Evolutionary conservation across 2,797 vertebrate genomes (phyloP), one percentile per base, ranked within the genome.

Genomic region (Acipenser ruthenus): DNA sequence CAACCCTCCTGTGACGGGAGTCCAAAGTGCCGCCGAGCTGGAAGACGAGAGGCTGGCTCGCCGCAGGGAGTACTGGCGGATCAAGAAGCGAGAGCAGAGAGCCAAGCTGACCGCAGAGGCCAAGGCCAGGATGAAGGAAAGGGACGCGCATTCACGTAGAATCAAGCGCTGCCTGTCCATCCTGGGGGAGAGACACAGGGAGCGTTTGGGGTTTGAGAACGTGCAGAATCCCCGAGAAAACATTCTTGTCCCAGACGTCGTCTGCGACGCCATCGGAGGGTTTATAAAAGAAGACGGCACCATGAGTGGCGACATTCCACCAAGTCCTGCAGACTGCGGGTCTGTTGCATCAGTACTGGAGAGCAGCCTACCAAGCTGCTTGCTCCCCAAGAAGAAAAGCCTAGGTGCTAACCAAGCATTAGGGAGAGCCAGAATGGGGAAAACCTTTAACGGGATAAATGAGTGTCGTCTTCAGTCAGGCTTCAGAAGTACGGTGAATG

Each of bases 211-310:
- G 15, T 65, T 62, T 52, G 66, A 67, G 60, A 72, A 65, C 13
- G 49, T 60, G 6, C 52, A 64, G 0, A 83, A 81, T 7, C 66
- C 74, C 1, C 61, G 65, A 6, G 80, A 67, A 68, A 74, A 65
- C 55, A 10, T 55, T 9, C 3, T 6, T 48, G 13, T 6, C 15
- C 67, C 74, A 0, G 58, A 56, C 1, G 73, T 70, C 0, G 74
- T 75, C 63, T 76, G 80, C 0, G 83, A 87, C 65, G 78, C 82
- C 66, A 86, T 86, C 1, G 83, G 83, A 10, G 86, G 85, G 6
- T 91, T 90, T 71, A 90, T 89, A 72, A 83, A 85, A 73, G 87
- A 89, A 70, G 88, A 90, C 1, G 87, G 87, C 7, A 90, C 86
- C 0, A 69, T 90, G 73, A 88, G 79, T 3, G 61, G 67, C 6